These are phyloP conservation scores for Hofmannophila pseudospretella DNA, from an alignment of 2,888 invertebrate species.

Conservation along the genomic window DNA sequence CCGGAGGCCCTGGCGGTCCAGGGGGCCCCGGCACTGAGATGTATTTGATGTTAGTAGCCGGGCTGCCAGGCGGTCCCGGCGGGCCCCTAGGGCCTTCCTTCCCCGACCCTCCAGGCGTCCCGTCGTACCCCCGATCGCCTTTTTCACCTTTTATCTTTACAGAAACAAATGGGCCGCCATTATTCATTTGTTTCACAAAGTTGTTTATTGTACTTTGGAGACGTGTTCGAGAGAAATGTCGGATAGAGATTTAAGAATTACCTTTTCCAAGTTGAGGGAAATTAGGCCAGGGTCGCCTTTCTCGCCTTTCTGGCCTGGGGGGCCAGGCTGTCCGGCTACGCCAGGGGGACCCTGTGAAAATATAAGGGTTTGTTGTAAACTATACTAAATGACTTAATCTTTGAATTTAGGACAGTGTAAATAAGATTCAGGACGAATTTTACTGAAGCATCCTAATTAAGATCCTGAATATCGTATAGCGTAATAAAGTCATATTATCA, in stretches of 20 bases:
- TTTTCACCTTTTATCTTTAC: slow-evolving; percentile 79
- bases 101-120: slow-evolving; percentile 67
- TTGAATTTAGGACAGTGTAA: no score
- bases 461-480: no score
- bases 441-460: no score
- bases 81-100: slow-evolving; percentile 80
- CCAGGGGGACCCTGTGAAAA: slow-evolving; percentile 83
- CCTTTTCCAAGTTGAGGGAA: slow-evolving; percentile 59
- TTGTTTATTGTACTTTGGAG: slow-evolving; percentile 6
- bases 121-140: slow-evolving; percentile 84
- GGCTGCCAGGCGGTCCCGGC: slow-evolving; percentile 78
- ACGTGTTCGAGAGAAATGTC: background rate
- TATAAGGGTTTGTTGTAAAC: slow-evolving; percentile 14
- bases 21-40: slow-evolving; percentile 86
- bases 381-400: no score
- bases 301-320: slow-evolving; percentile 80
- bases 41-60: slow-evolving; percentile 78
- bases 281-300: slow-evolving; percentile 81
- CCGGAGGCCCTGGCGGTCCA: slow-evolving; percentile 83
- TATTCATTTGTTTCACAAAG: slow-evolving; percentile 17
- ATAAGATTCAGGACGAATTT: no score
- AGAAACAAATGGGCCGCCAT: slow-evolving; percentile 21
- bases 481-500: no score
- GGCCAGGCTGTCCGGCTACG: slow-evolving; percentile 80
- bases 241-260: slow-evolving; percentile 23